Evolutionary conservation across 1,140 invertebrate genomes (phyloP).

Genomic region (Riptortus pedestris): DNA sequence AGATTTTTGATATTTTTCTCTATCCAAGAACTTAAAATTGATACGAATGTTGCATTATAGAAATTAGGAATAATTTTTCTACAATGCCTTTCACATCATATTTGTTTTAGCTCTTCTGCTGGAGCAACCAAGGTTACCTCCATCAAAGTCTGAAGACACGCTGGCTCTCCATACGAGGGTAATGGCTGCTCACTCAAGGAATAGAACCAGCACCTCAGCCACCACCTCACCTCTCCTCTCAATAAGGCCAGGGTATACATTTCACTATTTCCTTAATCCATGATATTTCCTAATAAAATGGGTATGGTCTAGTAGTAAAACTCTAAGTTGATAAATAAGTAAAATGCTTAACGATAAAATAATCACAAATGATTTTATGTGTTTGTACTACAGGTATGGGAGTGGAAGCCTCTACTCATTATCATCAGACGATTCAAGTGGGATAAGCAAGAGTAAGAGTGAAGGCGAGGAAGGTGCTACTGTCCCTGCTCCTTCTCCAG

Average conservation of each 20-base stretch:
- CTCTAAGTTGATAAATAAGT: not conserved
- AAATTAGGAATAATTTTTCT: conserved; percentile 13
- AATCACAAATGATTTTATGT: not conserved
- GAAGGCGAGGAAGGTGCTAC: conserved; percentile 32
- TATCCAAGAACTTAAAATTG: too few species aligned
- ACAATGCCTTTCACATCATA: not conserved
- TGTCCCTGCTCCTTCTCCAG: conserved; percentile 39
- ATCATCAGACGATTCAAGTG: conserved; percentile 33
- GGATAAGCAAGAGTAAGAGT: conserved; percentile 23
- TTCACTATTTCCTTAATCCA: not conserved
- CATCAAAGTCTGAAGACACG: conserved; percentile 66
- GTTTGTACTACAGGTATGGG: conserved; percentile 23
- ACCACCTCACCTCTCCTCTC: conserved; percentile 54
- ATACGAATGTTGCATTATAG: too few species aligned
- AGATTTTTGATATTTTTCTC: too few species aligned
- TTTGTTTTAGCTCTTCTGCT: not conserved
- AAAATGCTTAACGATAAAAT: not conserved
- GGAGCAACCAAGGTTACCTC: conserved; percentile 43
- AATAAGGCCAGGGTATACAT: conserved; percentile 38
- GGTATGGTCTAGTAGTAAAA: not conserved
- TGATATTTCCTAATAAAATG: too few species aligned
- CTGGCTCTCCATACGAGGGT: conserved; percentile 41
- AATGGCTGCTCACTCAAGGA: conserved; percentile 37
- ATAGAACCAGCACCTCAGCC: conserved; percentile 48
- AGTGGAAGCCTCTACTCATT: conserved; percentile 33